Base-by-base conservation (phyloP, 2,888 invertebrate species). In the Tetranychus piercei region DNA sequence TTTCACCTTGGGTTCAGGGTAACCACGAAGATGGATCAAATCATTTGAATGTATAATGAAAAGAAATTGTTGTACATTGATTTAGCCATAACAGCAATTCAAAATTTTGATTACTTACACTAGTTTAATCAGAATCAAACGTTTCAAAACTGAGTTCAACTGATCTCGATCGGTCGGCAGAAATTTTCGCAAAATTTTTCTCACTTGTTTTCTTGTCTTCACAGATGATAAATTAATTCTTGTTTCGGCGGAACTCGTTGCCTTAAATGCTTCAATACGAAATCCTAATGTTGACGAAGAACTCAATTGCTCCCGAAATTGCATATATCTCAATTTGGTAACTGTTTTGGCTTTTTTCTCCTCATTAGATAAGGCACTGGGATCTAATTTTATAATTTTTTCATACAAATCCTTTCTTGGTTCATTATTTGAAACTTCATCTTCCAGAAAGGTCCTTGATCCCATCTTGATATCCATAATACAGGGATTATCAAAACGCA, bases 1-100 rank as follows among this genome's bases (percentile, higher is more conserved):
- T 92, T 75, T 85, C 85, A 8, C 85, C 87, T 18, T 97, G 96
- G 97, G 82, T 86, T 76, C 88, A 91, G 78, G 96, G 95, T n/a
- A 97, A 96, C 82, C 91, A 92, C 81, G 96, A 97, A 83, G 96
- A 97, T 82, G 97, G 97, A 11, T 67, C n/a, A n/a, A n/a, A n/a
- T n/a, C n/a, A n/a, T n/a, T n/a, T n/a, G n/a, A n/a, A n/a, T n/a
- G n/a, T n/a, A n/a, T n/a, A n/a, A n/a, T n/a, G n/a, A n/a, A n/a
- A n/a, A n/a, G n/a, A n/a, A n/a, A n/a, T n/a, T n/a, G n/a, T n/a
- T n/a, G n/a, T n/a, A n/a, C n/a, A n/a, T n/a, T n/a, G n/a, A n/a
- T n/a, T n/a, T n/a, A n/a, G n/a, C n/a, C n/a, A n/a, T n/a, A n/a
- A n/a, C n/a, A n/a, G n/a, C n/a, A n/a, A n/a, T n/a, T n/a, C n/a